phyloP scores from a whole-genome alignment of 1,140 invertebrate genomes.

The Probaryconus sp. region DNA sequence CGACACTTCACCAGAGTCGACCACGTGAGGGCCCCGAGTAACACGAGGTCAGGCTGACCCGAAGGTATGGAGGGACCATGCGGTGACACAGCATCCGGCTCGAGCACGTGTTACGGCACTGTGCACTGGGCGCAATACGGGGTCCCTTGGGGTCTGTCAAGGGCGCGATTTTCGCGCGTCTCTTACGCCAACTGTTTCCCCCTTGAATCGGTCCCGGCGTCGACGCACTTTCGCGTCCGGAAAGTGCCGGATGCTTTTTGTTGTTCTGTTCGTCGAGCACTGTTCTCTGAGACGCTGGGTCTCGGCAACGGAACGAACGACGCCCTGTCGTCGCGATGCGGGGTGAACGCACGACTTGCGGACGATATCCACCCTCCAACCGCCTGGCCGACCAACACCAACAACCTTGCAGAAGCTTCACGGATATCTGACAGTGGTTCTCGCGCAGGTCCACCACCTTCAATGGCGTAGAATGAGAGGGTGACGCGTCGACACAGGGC shows the following conservation, averaged over 20 bases:
- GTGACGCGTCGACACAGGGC: neutral
- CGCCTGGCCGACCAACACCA: conserved; percentile 59
- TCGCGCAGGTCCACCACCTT: conserved; percentile 59
- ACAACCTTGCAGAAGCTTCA: conserved; percentile 56
- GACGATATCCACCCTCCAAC: conserved; percentile 67
- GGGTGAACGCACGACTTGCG: conserved; percentile 72
- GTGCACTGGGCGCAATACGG: conserved; percentile 24
- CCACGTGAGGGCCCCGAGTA: too few species aligned
- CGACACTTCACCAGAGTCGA: too few species aligned
- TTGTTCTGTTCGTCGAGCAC: too few species aligned
- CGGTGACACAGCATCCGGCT: conserved; percentile 37
- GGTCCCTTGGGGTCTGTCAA: neutral
- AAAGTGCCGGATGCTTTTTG: too few species aligned
- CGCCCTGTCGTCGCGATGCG: conserved; percentile 70
- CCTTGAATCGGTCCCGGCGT: too few species aligned
- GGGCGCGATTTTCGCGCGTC: neutral
- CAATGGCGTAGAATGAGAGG: conserved; percentile 31
- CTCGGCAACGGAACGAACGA: conserved; percentile 60
- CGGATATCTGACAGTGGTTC: conserved; percentile 61
- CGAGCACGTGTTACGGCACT: conserved; percentile 52
- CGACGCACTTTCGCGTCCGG: conserved; percentile 2
- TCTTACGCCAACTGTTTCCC: neutral
- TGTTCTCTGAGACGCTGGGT: too few species aligned
- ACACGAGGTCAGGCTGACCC: too few species aligned
- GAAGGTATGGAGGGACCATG: too few species aligned